These are phyloP conservation scores for Drosophila pectinifera DNA, from an alignment of 1,140 invertebrate species.

Conservation along the genomic window DNA sequence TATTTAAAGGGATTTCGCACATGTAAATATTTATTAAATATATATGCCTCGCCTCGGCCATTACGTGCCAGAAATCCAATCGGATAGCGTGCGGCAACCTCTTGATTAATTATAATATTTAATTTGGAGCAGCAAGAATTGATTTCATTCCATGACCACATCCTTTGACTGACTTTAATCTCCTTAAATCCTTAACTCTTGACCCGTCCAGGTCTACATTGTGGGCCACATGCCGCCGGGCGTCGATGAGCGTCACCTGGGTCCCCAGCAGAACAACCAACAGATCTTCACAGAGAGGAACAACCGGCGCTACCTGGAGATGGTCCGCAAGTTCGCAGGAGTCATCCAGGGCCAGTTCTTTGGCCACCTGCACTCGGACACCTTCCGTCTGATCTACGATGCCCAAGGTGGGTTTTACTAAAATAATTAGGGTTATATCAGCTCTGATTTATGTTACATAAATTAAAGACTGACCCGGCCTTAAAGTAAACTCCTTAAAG, in stretches of 20 bases:
- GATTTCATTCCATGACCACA: slow-evolving; percentile 23
- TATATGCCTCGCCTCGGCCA: slow-evolving; percentile 1
- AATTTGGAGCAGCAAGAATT: slow-evolving; percentile 32
- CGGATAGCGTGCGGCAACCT: slow-evolving; percentile 8
- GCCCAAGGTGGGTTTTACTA: slow-evolving; percentile 88
- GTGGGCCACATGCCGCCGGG: slow-evolving; percentile 96
- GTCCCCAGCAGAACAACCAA: slow-evolving; percentile 86
- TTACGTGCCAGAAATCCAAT: slow-evolving; percentile 30
- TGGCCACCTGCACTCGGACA: slow-evolving; percentile 95
- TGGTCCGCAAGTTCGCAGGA: slow-evolving; percentile 90
- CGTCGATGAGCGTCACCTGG: slow-evolving; percentile 91
- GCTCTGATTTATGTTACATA: not conserved
- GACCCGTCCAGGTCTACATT: slow-evolving; percentile 91
- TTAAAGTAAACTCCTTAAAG: no score
- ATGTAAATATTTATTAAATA: slow-evolving; percentile 20
- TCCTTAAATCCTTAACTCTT: slow-evolving; percentile 8
- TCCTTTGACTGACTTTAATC: slow-evolving; percentile 1
- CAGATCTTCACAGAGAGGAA: slow-evolving; percentile 88
- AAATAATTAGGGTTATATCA: not conserved
- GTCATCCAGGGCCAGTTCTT: slow-evolving; percentile 97
- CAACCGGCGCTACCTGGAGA: slow-evolving; percentile 89
- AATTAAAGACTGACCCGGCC: not conserved
- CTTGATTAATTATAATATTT: slow-evolving; percentile 59
- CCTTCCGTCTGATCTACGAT: slow-evolving; percentile 93
- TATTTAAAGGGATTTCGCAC: slow-evolving; percentile 13